These are phyloP conservation scores for Arothron firmamentum DNA, from an alignment of 2,113 vertebrate genomes.

Conservation along the genomic window DNA sequence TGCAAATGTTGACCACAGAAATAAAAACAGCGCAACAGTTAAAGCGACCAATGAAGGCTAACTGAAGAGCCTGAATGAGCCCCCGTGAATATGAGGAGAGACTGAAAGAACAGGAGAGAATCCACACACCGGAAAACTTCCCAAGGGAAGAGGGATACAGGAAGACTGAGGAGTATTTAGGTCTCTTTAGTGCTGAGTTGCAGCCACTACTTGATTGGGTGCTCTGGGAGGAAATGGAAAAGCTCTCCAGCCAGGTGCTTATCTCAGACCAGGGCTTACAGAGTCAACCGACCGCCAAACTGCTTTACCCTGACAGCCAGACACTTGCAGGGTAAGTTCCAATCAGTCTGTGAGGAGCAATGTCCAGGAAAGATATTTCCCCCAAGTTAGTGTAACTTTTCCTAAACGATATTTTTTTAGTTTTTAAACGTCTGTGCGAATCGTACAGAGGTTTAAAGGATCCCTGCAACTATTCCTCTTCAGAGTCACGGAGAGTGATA, in stretches of 20 bases:
- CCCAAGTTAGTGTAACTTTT: constrained; percentile 35
- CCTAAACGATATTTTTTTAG: constrained; percentile 15
- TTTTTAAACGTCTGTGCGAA: constrained; percentile 33
- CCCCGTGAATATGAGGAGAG: constrained; percentile 5
- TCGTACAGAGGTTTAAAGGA: constrained; percentile 13
- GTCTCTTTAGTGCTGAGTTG: constrained; percentile 60
- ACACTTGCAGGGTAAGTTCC: constrained; percentile 48
- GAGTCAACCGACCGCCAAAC: constrained; percentile 57
- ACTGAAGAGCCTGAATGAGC: too few species aligned
- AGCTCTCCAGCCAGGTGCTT: constrained; percentile 73
- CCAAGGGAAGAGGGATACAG: constrained; percentile 14
- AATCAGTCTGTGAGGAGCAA: constrained; percentile 53
- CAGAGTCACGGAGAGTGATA: too few species aligned
- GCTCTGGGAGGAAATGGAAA: constrained; percentile 66
- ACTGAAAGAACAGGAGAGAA: not conserved
- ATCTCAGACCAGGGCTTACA: constrained; percentile 69
- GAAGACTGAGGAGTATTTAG: constrained; percentile 58
- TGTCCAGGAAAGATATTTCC: constrained; percentile 48
- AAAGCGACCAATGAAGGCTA: too few species aligned
- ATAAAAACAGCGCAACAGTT: too few species aligned
- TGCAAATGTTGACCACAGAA: too few species aligned
- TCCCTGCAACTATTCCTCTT: not conserved
- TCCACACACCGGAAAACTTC: constrained; percentile 13
- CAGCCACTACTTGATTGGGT: constrained; percentile 58
- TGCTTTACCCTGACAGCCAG: constrained; percentile 48